Percentiles rank a stretch among this genome's conserved stretches.
Conservation (phyloP, 1,140 invertebrate genomes). For the Notospermus geniculatus region DNA sequence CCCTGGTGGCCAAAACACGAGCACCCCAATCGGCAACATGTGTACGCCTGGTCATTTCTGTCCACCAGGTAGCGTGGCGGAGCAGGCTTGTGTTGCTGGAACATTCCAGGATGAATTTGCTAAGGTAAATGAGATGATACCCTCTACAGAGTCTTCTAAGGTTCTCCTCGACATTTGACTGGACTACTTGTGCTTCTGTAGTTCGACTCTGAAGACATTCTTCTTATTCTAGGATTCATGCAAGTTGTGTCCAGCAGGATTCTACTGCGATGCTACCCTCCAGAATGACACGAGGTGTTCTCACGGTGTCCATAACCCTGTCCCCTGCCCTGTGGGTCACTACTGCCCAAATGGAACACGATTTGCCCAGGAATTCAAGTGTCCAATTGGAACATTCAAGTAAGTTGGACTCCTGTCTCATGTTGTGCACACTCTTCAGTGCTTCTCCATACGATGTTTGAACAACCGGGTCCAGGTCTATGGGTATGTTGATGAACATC, state of each 20-base stretch:
- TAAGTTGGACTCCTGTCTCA: too few species aligned
- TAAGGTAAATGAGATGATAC: constrained; percentile 29
- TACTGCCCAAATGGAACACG: constrained; percentile 43
- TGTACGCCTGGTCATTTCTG: constrained; percentile 50
- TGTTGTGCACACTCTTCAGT: too few species aligned
- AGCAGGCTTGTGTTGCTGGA: constrained; percentile 38
- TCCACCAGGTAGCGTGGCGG: constrained; percentile 30
- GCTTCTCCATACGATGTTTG: too few species aligned
- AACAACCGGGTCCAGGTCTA: too few species aligned
- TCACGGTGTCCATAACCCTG: constrained; percentile 47
- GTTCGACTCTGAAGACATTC: not conserved
- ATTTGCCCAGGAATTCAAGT: constrained; percentile 36
- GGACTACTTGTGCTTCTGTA: constrained; percentile 9
- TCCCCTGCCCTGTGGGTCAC: constrained; percentile 36
- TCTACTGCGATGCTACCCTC: constrained; percentile 47
- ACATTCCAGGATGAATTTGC: constrained; percentile 45
- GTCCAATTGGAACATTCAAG: constrained; percentile 40
- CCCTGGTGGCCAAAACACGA: constrained; percentile 45
- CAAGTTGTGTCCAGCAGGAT: constrained; percentile 40
- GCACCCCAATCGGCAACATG: constrained; percentile 29
- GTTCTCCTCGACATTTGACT: not conserved
- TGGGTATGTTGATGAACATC: too few species aligned
- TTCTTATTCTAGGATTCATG: constrained; percentile 35
- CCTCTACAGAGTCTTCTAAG: not conserved
- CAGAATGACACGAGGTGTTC: constrained; percentile 44